These are phyloP conservation scores for Agrilus mali DNA, from an alignment of 2,888 invertebrate species.

Conservation along the genomic window DNA sequence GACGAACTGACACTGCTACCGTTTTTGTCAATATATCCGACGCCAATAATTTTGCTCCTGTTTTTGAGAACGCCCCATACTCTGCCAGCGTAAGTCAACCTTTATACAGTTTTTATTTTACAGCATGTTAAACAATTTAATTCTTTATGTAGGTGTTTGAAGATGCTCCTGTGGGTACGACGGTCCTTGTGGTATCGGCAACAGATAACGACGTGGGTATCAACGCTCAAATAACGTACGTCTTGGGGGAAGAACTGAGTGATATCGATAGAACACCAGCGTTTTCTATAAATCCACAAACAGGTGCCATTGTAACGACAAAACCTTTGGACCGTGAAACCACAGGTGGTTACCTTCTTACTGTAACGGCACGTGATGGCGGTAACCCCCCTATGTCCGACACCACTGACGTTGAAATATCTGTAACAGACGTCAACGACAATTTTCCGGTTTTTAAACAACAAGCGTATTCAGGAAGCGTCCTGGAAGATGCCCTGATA, in stretches of 20 bases:
- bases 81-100: conserved; percentile 52
- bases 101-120: neutral
- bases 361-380: conserved; percentile 86
- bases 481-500: conserved; percentile 78
- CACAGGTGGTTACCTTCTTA: conserved; percentile 67
- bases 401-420: conserved; percentile 91
- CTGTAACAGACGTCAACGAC: conserved; percentile 92
- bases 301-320: conserved; percentile 85
- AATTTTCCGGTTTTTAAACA: conserved; percentile 81
- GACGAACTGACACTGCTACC: conserved; percentile 74
- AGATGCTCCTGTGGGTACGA: conserved; percentile 83
- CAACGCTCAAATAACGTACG: conserved; percentile 81
- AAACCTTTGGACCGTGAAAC: conserved; percentile 77
- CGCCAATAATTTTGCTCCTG: conserved; percentile 88
- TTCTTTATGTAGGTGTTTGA: conserved; percentile 55
- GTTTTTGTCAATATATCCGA: conserved; percentile 89
- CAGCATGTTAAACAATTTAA: neutral
- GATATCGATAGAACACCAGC: conserved; percentile 47
- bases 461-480: conserved; percentile 66
- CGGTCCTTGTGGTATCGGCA: conserved; percentile 83
- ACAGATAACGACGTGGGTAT: conserved; percentile 90
- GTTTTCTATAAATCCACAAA: conserved; percentile 84
- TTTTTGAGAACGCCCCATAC: conserved; percentile 88
- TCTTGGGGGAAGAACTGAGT: conserved; percentile 54
- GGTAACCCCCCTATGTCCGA: conserved; percentile 84